Evolutionary conservation across 2,113 vertebrate species (phyloP).

Genomic region (Sisor rabdophorus): DNA sequence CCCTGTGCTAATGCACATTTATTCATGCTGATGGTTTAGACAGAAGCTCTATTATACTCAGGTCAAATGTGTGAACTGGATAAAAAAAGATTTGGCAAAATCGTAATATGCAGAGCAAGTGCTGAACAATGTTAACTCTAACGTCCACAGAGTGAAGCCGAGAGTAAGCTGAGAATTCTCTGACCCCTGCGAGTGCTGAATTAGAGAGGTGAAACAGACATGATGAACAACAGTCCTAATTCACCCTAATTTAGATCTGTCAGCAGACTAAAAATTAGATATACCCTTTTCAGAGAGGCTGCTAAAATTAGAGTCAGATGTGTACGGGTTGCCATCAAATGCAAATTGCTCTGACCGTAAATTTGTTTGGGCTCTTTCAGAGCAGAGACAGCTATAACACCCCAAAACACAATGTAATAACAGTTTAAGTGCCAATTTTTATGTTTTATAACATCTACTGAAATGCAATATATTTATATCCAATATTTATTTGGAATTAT

Average conservation of each 20-base stretch:
- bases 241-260: slow-evolving; percentile 33
- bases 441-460: not conserved
- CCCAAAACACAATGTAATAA: not conserved
- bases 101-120: too few species aligned
- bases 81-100: not conserved
- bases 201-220: slow-evolving; percentile 20
- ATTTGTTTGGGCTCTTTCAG: slow-evolving; percentile 16
- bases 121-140: not conserved
- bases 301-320: slow-evolving; percentile 6
- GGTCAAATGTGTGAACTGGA: slow-evolving; percentile 19
- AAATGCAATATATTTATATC: too few species aligned
- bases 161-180: slow-evolving; percentile 15
- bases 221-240: slow-evolving; percentile 33
- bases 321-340: slow-evolving; percentile 23
- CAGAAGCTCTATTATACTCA: slow-evolving; percentile 41
- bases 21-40: slow-evolving; percentile 43
- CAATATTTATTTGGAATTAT: not conserved
- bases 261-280: slow-evolving; percentile 29
- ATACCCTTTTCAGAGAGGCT: slow-evolving; percentile 27
- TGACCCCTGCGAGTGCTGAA: slow-evolving; percentile 4
- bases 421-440: not conserved
- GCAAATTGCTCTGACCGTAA: slow-evolving; percentile 23
- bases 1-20: slow-evolving; percentile 35
- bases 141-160: slow-evolving; percentile 1
- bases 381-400: slow-evolving; percentile 13